Base-by-base conservation (phyloP, 30 jellyfish, hydroid and myxozoan species). In the Pelagia noctiluca region DNA sequence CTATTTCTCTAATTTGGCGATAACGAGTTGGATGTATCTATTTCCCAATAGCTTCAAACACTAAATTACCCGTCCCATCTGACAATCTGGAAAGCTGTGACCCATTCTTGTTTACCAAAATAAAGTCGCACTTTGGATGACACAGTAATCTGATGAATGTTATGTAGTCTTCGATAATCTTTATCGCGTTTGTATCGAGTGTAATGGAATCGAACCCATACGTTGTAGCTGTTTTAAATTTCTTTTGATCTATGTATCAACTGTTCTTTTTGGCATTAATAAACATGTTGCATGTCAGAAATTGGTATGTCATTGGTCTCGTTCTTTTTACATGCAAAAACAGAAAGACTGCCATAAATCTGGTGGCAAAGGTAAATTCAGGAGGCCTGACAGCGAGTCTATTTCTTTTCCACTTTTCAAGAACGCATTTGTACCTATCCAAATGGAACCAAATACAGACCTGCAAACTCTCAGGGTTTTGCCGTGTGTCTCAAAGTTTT, bases 11-110 rank as follows among this genome's bases (percentile, higher is more conserved):
- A 4, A 66, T 33, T 23, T 66, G 80, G 4, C 80, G 8, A 26
- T 66, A 66, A 3, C 80, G 8, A 8, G 80, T 66, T 4, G 80
- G 67, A 30, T 66, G 62, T 5, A 66, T 66, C 19, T 66, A 66
- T 26, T 66, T 66, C 13, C 65, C 67, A 66, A 66, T 66, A 13
- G 80, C 80, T 33, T 24, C 65, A 33, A 10, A 66, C 18, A 66
- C 67, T 7, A 66, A 5, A 8, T 10, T 33, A 70, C 65, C 34
- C 8, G 21, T 26, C 21, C 23, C 21, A 12, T 60, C 22, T 10
- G 8, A 10, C 5, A 60, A 4, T 26, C 35, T 60, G 8, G 72
- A 5, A 24, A 8, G 21, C 22, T 60, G 72, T 60, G 30, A 26
- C 10, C 72, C 72, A 60, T 60, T 60, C 10, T n/a, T 10, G 35